Percentiles rank a stretch among this genome's conserved stretches.
Conservation (phyloP, 2,888 invertebrate genomes). For the Pristionchus entomophagus region DNA sequence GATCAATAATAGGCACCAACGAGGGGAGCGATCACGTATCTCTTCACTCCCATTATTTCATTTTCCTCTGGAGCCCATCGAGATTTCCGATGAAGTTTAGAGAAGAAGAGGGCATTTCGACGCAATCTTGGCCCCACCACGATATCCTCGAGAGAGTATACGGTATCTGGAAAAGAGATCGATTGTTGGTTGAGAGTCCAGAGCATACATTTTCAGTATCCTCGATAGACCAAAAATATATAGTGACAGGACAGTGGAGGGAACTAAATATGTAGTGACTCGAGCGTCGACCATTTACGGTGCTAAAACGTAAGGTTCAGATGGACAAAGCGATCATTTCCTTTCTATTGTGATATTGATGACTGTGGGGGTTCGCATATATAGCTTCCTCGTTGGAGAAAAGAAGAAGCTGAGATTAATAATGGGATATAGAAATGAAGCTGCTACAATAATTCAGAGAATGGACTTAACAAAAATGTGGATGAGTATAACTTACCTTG, state of each 20-base stretch:
- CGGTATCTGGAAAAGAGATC: neutral
- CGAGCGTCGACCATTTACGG: neutral
- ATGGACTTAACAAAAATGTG: neutral
- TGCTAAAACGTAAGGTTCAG: too few species aligned
- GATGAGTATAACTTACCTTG: neutral
- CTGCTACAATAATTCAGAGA: too few species aligned
- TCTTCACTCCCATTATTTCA: conserved; percentile 24
- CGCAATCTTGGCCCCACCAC: conserved; percentile 33
- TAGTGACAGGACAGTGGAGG: too few species aligned
- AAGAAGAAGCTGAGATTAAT: neutral
- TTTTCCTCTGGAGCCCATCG: conserved; percentile 44
- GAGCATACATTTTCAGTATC: too few species aligned
- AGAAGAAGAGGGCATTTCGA: conserved; percentile 47
- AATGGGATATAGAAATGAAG: too few species aligned
- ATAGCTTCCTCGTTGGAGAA: neutral
- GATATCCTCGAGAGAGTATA: conserved; percentile 31
- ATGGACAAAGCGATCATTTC: too few species aligned
- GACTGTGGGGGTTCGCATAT: neutral
- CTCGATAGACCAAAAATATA: too few species aligned
- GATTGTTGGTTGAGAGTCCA: too few species aligned
- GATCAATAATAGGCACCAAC: conserved; percentile 37
- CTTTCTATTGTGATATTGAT: neutral
- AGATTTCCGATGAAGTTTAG: conserved; percentile 44
- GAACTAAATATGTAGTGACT: too few species aligned
- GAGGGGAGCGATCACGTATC: conserved; percentile 34